Base-by-base conservation (phyloP, 2,113 vertebrate species). In the Castor canadensis region DNA sequence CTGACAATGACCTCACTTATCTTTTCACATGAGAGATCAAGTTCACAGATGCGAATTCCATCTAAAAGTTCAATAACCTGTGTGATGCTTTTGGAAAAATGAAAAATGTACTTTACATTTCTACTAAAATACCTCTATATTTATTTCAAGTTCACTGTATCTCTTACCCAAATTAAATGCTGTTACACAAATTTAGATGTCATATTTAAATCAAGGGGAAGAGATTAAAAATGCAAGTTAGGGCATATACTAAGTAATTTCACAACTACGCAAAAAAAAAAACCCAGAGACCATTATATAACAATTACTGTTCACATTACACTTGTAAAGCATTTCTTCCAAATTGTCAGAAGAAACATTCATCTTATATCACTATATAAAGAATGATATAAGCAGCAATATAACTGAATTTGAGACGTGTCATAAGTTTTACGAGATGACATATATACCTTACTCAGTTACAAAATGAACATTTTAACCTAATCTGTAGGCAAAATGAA, bases 31-130 rank as follows among this genome's bases (percentile, higher is more conserved):
- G 98, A 87, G 47, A 99, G 96, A 62, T 98, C 98, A 69, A 99
- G 98, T 22, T 89, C 93, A 71, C 95, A 97, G 81, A 97, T 98
- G 54, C 97, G 98, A 75, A 99, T 97, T 73, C 98, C 98, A 95
- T 99, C 99, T 97, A 99, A 96, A 88, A 99, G 98, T 91, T 99
- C 99, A 62, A 99, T 97, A 95, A 99, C 99, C 98, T 99, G 99
- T 17, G 99, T 99, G 95, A 99, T 98, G 79, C 99, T 99, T 97
- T 97, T 75, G 94, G 97, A 98, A 96, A 97, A 97, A 97, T 30
- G 72, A 93, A 98, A 97, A 96, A 85, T 85, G 54, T 47, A 92
- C 80, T 95, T 82, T 91, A 35, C 19, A 84, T 93, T 89, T 40
- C 38, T 72, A 94, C 11, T 87, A 84, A 40, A 87, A 80, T 77